A percentile compares a stretch with the other conserved stretches of the same genome.
Conservation (phyloP, 1,140 invertebrate genomes). For the Uloborus diversus region DNA sequence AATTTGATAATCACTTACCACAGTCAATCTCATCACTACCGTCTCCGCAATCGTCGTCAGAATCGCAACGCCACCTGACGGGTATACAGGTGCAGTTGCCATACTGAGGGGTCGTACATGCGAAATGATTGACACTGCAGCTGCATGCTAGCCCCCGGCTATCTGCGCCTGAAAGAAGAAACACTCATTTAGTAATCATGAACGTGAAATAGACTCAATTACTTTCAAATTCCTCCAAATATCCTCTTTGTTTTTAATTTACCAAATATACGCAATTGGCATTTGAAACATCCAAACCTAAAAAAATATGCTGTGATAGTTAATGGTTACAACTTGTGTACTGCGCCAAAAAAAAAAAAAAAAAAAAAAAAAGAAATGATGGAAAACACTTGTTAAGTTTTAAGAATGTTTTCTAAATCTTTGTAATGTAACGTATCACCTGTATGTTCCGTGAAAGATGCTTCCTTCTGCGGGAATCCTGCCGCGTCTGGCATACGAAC, state of each 20-base stretch:
- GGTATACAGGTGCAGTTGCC: conserved; percentile 58
- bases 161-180: conserved; percentile 16
- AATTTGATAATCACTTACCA: too few relatives aligned
- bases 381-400: too few relatives aligned
- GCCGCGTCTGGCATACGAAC: too few relatives aligned
- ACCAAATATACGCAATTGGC: neutral
- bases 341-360: too few relatives aligned
- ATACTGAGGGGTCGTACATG: conserved; percentile 36
- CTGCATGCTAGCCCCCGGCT: conserved; percentile 19
- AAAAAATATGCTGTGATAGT: too few relatives aligned
- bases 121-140: conserved; percentile 52
- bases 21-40: conserved; percentile 57
- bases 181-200: neutral
- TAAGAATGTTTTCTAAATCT: too few relatives aligned
- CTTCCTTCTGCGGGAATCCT: too few relatives aligned
- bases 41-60: conserved; percentile 58
- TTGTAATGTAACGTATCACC: too few relatives aligned
- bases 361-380: too few relatives aligned
- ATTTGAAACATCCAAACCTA: neutral
- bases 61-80: conserved; percentile 56
- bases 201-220: neutral
- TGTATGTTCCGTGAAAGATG: too few relatives aligned
- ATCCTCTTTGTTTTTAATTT: neutral
- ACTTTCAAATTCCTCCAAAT: neutral
- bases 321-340: too few relatives aligned